A percentile compares a stretch with the other conserved stretches of the same genome.
Conservation (phyloP, 2,113 vertebrate genomes). For the Gymnorhina tibicen region DNA sequence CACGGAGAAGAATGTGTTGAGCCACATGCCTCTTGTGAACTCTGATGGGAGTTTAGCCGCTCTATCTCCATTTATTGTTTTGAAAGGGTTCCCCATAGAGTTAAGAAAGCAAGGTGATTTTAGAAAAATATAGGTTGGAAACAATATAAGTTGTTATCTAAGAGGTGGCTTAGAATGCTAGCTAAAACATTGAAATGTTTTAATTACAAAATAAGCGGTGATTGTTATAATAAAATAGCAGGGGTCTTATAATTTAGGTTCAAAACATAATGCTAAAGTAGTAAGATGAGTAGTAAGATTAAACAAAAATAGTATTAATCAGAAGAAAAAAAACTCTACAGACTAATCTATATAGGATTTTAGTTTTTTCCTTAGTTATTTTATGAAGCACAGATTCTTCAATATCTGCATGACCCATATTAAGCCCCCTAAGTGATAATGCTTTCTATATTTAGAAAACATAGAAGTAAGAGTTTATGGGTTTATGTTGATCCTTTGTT, state of each 20-base stretch:
- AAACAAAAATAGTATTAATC: not conserved
- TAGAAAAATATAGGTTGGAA: not conserved
- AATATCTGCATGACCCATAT: not conserved
- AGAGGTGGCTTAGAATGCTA: not conserved
- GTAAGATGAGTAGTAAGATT: not conserved
- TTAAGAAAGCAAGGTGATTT: not conserved
- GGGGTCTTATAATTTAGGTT: not conserved
- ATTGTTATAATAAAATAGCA: not conserved
- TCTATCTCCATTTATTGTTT: not conserved
- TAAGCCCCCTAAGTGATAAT: not conserved
- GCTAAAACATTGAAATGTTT: not conserved
- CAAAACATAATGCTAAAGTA: not conserved
- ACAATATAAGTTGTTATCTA: not conserved
- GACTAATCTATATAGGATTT: not conserved
- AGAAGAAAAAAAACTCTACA: not conserved
- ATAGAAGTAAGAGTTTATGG: not conserved
- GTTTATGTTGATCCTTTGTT: not conserved
- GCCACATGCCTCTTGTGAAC: not conserved
- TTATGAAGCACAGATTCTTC: not conserved
- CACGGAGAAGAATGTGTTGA: not conserved
- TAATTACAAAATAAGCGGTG: not conserved
- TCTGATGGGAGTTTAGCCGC: not conserved
- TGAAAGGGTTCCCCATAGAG: not conserved
- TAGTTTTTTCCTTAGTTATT: not conserved
- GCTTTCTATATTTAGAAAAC: not conserved